These are phyloP conservation scores for Onychostoma macrolepis DNA, from an alignment of 2,113 vertebrate species.

Conservation along the genomic window DNA sequence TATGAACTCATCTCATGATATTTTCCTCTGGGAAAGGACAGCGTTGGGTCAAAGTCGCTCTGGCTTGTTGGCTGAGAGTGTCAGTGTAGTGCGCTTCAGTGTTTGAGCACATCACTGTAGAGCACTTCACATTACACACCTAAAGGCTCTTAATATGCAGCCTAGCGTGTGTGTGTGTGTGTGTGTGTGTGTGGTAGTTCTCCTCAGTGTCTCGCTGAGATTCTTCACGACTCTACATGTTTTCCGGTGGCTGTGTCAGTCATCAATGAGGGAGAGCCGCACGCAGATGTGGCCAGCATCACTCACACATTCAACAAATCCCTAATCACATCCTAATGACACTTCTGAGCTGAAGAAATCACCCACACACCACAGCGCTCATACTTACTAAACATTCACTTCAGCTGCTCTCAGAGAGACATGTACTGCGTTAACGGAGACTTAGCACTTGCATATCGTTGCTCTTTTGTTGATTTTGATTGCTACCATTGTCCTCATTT, in stretches of 20 bases:
- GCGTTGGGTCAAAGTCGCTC: not conserved
- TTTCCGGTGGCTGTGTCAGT: not conserved
- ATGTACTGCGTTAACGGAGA: no score
- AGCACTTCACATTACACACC: not conserved
- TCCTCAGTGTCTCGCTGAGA: not conserved
- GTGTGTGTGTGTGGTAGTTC: slow-evolving; percentile 7
- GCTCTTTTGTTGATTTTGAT: no score
- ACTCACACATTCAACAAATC: not conserved
- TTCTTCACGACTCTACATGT: not conserved
- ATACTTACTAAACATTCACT: not conserved
- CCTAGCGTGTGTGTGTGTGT: not conserved
- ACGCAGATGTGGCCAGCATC: not conserved
- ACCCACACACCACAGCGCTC: not conserved
- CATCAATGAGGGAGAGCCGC: not conserved
- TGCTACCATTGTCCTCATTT: no score
- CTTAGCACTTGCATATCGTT: no score
- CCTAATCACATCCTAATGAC: not conserved
- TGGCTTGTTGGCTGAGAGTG: not conserved
- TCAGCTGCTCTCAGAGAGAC: not conserved
- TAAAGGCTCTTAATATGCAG: not conserved
- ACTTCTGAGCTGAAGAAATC: not conserved
- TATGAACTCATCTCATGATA: not conserved
- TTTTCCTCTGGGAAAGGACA: not conserved
- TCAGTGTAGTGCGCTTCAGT: not conserved
- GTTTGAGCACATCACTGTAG: slow-evolving; percentile 6